Percentiles rank a stretch among this genome's conserved stretches.
Evolutionary conservation across 2,888 invertebrate genomes (phyloP).

Genomic region (Drosophila incognita): DNA sequence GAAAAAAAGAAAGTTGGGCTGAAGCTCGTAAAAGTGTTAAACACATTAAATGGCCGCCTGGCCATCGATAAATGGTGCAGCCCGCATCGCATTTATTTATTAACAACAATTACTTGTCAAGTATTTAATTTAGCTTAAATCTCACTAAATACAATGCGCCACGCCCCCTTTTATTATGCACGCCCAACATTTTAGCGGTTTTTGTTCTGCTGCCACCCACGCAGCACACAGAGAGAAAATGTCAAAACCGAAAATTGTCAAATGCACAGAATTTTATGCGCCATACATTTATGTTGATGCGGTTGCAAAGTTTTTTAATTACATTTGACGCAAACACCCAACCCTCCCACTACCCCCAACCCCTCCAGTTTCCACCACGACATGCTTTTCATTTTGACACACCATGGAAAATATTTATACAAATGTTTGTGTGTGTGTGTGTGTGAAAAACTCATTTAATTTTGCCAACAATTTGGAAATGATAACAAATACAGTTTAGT

Average conservation of each 20-base stretch:
- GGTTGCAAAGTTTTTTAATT: constrained; percentile 80
- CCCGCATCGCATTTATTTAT: constrained; percentile 64
- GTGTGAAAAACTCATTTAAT: constrained; percentile 76
- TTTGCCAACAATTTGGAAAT: constrained; percentile 53
- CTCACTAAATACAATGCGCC: constrained; percentile 50
- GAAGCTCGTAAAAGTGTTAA: constrained; percentile 59
- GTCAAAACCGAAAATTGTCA: constrained; percentile 73
- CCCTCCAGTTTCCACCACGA: background rate
- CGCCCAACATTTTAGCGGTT: constrained; percentile 58
- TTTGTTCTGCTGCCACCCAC: constrained; percentile 13
- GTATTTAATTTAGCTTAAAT: constrained; percentile 67
- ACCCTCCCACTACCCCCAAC: background rate
- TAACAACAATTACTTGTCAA: constrained; percentile 68
- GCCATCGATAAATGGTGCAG: constrained; percentile 59
- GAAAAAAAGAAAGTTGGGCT: background rate
- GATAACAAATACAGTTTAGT: constrained; percentile 52
- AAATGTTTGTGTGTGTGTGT: constrained; percentile 41
- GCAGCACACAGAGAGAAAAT: constrained; percentile 36
- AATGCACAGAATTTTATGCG: constrained; percentile 72
- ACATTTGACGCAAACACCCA: constrained; percentile 59
- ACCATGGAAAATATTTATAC: constrained; percentile 20
- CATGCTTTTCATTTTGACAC: constrained; percentile 11
- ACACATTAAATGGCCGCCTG: constrained; percentile 49
- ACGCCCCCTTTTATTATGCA: constrained; percentile 12
- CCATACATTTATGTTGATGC: constrained; percentile 79